Evolutionary conservation across 2,888 invertebrate species (phyloP).

Genomic region (Iphiclides podalirius): DNA sequence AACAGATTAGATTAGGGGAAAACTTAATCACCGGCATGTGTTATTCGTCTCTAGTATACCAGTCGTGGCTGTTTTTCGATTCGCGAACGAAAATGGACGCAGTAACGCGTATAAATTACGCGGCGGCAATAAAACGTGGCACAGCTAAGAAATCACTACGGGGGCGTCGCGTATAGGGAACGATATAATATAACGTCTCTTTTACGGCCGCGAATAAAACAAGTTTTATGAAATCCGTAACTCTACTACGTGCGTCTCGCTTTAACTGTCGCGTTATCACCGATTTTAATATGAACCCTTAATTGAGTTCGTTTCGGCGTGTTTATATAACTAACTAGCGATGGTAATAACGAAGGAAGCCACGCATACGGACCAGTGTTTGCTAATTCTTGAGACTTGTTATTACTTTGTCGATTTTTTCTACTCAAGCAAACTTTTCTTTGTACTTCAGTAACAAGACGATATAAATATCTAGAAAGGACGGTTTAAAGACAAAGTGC

Average conservation of each 20-base stretch:
- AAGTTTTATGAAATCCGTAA: slow-evolving; percentile 42
- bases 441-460: no score
- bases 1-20: no score
- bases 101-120: slow-evolving; percentile 12
- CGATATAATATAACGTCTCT: slow-evolving; percentile 27
- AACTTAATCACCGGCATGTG: no score
- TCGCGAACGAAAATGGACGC: neutral
- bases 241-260: slow-evolving; percentile 33
- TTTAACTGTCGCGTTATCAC: slow-evolving; percentile 26
- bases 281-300: slow-evolving; percentile 21
- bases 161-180: slow-evolving; percentile 19
- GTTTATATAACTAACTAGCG: neutral
- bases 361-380: no score
- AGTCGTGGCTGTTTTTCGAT: slow-evolving; percentile 1
- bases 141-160: slow-evolving; percentile 21
- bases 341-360: no score
- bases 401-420: no score
- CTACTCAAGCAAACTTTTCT: no score
- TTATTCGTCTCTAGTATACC: neutral
- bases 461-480: no score
- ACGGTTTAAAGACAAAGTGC: no score
- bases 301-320: slow-evolving; percentile 2
- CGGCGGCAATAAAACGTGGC: slow-evolving; percentile 12
- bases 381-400: no score
- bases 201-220: slow-evolving; percentile 35